Evolutionary conservation across 2,888 invertebrate species (phyloP), one percentile per base, ranked within the genome.

Genomic region (Octodonta nipae): DNA sequence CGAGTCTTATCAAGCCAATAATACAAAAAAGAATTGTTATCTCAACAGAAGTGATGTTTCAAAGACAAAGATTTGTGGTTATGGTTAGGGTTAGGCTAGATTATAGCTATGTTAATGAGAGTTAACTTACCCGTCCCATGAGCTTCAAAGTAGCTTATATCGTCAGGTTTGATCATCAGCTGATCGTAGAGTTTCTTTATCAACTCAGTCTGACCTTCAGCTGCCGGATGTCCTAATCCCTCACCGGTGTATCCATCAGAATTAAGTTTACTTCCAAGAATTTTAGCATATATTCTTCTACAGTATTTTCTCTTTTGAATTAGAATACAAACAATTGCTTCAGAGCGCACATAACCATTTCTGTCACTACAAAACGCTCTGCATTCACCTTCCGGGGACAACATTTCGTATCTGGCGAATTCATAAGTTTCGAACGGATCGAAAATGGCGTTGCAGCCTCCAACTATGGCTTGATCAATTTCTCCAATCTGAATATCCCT

Each of bases 391-490:
- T 91, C 83, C 0, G 72, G 64, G 1, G 89, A 81, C 4, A 95
- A 60, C 51, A 83, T 81, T 34, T 81, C 81, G 56, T 77, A 65
- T 74, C 75, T 68, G 3, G 73, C 70, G 61, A 92, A 93, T 63
- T 91, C 89, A 26, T 89, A 63, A 0, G 91, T 83, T 0, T 85
- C 80, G 40, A 77, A 79, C 16, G 92, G 89, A 46, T 83, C 79
- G 11, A 92, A 63, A 55, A 85, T 86, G 14, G 80, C 71, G 1
- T 88, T 89, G 4, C 83, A 89, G n/a, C n/a, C n/a, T n/a, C n/a
- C n/a, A 3, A 93, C 86, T 32, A 93, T 73, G 1, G 91, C 92
- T 0, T 79, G 70, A 38, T 93, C 89, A 52, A 89, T 89, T 39
- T 77, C 74, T 0, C 86, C 88, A 44, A 73, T 73, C 17, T 79